Evolutionary conservation across 2,113 vertebrate genomes (phyloP), one percentile per base, ranked within the genome.

Genomic region (Tringa solitaria): DNA sequence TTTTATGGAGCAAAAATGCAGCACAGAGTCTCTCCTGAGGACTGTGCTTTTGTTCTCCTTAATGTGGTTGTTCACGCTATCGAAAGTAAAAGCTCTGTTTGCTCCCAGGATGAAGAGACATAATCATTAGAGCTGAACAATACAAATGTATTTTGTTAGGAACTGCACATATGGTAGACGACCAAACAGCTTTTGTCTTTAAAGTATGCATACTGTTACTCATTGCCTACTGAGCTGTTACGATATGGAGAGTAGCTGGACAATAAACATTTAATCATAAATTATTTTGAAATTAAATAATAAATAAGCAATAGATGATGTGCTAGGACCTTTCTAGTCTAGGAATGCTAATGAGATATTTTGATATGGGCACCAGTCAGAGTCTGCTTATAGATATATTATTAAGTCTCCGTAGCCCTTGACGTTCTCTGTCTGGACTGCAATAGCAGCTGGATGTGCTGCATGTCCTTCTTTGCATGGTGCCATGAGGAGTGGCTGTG

Each of bases 221-320:
- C 63, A 43, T 22, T 94, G 94, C 91, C 83, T 83, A 41, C 87
- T 91, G 87, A 86, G 51, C 89, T 92, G 63, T 64, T 95, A 64
- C 1, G 0, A 33, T 91, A 90, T 0, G 0, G n/a, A 87, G 74
- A 75, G 77, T 63, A 82, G 54, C 32, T 90, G 45, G n/a, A 50
- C 85, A 94, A 63, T 82, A 89, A 94, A 48, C 41, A 80, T 86
- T 93, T 87, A 64, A 82, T 69, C 92, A 84, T 74, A 95, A 96
- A 94, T 70, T 10, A 75, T 83, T 97, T 95, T 88, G 35, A 91
- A 86, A 95, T 74, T 51, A 92, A 91, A 69, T 96, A 90, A 65
- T 79, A 89, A 76, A 53, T 54, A 61, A 89, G 17, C 68, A 65
- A 76, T 61, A 77, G 23, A 87, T 75, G 6, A 90, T 70, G 59